A percentile compares a stretch with the other conserved stretches of the same genome.
Evolutionary conservation across 2,888 invertebrate species (phyloP).

Genomic region (Tineola bisselliella): DNA sequence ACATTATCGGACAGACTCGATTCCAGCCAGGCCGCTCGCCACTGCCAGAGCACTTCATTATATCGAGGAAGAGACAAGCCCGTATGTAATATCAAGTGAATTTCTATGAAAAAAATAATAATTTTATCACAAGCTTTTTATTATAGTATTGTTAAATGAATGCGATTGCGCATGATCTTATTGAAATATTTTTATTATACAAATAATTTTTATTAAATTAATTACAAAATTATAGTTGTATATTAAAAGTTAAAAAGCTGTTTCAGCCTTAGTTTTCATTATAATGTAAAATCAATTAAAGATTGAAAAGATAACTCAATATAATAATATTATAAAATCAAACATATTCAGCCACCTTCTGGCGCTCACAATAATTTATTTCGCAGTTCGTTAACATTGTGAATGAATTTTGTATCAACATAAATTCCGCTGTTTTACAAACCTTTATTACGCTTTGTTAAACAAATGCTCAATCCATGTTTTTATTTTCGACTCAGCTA

Average conservation of each 20-base stretch:
- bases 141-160: too few relatives aligned
- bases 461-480: background rate
- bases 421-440: background rate
- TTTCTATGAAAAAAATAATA: background rate
- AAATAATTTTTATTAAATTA: too few relatives aligned
- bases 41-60: constrained; percentile 8
- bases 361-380: background rate
- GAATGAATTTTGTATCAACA: constrained; percentile 5
- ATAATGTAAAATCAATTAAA: too few relatives aligned
- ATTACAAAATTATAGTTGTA: too few relatives aligned
- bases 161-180: too few relatives aligned
- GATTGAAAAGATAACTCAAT: too few relatives aligned
- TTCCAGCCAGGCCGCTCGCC: constrained; percentile 4
- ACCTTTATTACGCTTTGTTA: constrained; percentile 9
- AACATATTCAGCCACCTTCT: background rate
- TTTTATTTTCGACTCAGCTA: constrained; percentile 1
- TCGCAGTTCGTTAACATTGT: constrained; percentile 9
- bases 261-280: too few relatives aligned
- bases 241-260: too few relatives aligned
- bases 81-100: background rate
- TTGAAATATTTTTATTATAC: too few relatives aligned
- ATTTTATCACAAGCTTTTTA: background rate
- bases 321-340: background rate
- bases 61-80: background rate
- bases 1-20: constrained; percentile 21